A percentile compares a stretch with the other conserved stretches of the same genome.
Evolutionary conservation across 2,797 vertebrate genomes (phyloP).

Genomic region (Enteromius paludinosus): DNA sequence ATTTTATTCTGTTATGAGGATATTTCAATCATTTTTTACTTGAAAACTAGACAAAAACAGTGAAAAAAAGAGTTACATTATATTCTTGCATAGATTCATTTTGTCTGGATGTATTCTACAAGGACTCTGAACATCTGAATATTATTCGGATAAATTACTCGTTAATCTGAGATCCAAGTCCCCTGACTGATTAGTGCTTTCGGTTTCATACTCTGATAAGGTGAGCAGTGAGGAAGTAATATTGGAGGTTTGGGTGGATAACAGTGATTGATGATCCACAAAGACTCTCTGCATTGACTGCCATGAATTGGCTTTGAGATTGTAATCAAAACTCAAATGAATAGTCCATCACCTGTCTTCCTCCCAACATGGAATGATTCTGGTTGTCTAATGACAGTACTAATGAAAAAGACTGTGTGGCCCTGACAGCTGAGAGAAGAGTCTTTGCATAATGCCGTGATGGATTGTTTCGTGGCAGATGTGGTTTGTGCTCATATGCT

Average conservation of each 20-base stretch:
- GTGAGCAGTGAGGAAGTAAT: slow-evolving; percentile 16
- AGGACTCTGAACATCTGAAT: neutral
- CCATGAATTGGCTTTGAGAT: slow-evolving; percentile 46
- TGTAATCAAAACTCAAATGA: slow-evolving; percentile 63
- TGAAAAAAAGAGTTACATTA: neutral
- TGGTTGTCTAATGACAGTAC: slow-evolving; percentile 60
- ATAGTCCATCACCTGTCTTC: slow-evolving; percentile 67
- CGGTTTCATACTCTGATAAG: slow-evolving; percentile 5
- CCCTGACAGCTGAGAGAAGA: slow-evolving; percentile 37
- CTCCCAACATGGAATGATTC: slow-evolving; percentile 47
- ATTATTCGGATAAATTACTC: neutral
- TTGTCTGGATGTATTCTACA: neutral
- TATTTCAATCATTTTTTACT: neutral
- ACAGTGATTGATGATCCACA: slow-evolving; percentile 60
- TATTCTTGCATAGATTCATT: neutral
- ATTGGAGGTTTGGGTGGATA: slow-evolving; percentile 38
- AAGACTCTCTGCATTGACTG: slow-evolving; percentile 56
- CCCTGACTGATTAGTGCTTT: neutral
- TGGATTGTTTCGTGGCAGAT: slow-evolving; percentile 38
- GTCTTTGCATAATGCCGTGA: slow-evolving; percentile 36
- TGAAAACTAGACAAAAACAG: neutral
- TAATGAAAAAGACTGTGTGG: slow-evolving; percentile 56
- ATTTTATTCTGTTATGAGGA: neutral
- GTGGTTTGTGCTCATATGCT: slow-evolving; percentile 21
- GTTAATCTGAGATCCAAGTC: neutral